A percentile compares a stretch with the other conserved stretches of the same genome.
These are phyloP conservation scores for Notolepis coatsorum DNA, from an alignment of 2,797 vertebrate species.

Conservation along the genomic window DNA sequence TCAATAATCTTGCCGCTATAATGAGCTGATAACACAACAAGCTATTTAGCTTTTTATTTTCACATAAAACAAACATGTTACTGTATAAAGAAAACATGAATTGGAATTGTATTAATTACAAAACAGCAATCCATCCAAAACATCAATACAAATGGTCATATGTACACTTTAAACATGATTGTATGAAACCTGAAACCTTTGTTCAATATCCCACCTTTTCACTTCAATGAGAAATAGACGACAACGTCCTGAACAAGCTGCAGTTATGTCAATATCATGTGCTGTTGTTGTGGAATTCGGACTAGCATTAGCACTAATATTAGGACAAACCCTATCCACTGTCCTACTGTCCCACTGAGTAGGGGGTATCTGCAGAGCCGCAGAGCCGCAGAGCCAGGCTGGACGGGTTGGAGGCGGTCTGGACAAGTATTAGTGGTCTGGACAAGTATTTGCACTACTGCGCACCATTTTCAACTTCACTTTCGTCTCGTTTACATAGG, in stretches of 20 bases:
- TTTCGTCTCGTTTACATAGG: too few relatives aligned
- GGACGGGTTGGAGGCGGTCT: too few relatives aligned
- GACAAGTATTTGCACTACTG: too few relatives aligned
- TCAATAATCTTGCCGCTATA: too few relatives aligned
- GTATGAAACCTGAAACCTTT: constrained; percentile 26
- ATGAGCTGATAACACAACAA: too few relatives aligned
- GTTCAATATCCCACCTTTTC: constrained; percentile 13
- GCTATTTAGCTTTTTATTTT: constrained; percentile 66
- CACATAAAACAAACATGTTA: constrained; percentile 57
- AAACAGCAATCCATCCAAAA: constrained; percentile 56
- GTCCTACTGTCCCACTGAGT: too few relatives aligned
- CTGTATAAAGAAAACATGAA: constrained; percentile 60
- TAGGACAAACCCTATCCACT: too few relatives aligned
- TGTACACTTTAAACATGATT: constrained; percentile 51
- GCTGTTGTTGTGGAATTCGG: not conserved
- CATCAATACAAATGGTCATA: constrained; percentile 47
- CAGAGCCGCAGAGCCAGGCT: too few relatives aligned
- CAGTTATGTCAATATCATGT: constrained; percentile 28
- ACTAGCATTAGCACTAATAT: too few relatives aligned
- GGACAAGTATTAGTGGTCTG: too few relatives aligned
- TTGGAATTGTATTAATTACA: constrained; percentile 63
- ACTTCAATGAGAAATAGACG: not conserved
- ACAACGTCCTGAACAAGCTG: constrained; percentile 6
- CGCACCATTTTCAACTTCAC: too few relatives aligned
- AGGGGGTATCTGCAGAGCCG: too few relatives aligned